phyloP scores from a whole-genome alignment of 1,140 invertebrate species.

The Solenopsis invicta region DNA sequence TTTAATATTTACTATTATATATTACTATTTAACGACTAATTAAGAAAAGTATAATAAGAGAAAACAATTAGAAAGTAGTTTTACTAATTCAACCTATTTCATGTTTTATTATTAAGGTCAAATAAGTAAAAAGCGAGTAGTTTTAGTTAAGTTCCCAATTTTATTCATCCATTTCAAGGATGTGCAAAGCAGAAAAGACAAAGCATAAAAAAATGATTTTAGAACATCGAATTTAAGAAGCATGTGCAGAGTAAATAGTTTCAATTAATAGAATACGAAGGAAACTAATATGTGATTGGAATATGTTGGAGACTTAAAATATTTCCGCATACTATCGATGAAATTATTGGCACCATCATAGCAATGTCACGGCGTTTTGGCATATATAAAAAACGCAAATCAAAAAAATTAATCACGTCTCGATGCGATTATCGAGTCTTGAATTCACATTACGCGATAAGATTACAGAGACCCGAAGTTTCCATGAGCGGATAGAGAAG shows the following conservation, averaged over 20 bases:
- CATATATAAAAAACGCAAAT: constrained; percentile 15
- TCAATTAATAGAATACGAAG: neutral
- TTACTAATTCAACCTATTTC: neutral
- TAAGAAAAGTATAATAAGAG: too few species aligned
- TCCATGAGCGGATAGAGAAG: constrained; percentile 26
- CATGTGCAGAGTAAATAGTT: neutral
- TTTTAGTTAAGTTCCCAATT: neutral
- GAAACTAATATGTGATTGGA: neutral
- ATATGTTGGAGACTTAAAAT: neutral
- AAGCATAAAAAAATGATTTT: neutral
- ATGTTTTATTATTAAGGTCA: neutral
- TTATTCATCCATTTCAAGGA: neutral
- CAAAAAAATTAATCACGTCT: constrained; percentile 63
- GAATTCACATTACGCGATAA: constrained; percentile 42
- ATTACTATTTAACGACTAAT: neutral
- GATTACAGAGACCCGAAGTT: constrained; percentile 38
- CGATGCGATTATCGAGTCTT: constrained; percentile 46
- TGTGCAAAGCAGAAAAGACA: neutral
- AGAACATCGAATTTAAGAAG: neutral
- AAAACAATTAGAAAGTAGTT: neutral
- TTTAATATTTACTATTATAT: neutral
- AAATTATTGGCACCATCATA: neutral
- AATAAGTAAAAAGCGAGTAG: neutral
- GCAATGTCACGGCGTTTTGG: neutral
- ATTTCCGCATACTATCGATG: neutral